Percentiles rank a stretch among this genome's conserved stretches.
Evolutionary conservation across 1,140 invertebrate genomes (phyloP).

Genomic region (Amphibalanus amphitrite): DNA sequence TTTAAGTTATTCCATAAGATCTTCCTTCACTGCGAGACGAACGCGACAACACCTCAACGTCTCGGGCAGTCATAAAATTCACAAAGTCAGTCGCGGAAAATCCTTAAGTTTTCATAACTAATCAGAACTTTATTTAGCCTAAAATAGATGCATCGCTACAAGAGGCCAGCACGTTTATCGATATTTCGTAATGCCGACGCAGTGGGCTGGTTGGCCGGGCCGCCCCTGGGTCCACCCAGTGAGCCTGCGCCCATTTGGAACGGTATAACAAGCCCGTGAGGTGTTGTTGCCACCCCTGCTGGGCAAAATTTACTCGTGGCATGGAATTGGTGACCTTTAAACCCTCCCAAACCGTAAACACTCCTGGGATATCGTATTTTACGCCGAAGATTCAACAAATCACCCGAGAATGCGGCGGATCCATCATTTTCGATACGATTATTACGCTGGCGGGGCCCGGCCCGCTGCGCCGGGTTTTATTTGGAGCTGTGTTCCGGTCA

Average conservation of each 20-base stretch:
- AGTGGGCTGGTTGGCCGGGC: no score
- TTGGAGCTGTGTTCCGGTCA: neutral
- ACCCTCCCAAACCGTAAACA: neutral
- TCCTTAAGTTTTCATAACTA: no score
- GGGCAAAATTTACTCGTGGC: neutral
- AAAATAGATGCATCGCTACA: no score
- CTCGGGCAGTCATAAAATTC: no score
- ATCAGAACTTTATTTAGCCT: no score
- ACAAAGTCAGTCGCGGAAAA: no score
- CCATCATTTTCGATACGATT: neutral
- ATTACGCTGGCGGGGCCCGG: neutral
- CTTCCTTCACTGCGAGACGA: no score
- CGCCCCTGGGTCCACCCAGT: no score
- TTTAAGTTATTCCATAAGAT: no score
- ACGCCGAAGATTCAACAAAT: neutral
- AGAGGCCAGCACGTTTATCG: no score
- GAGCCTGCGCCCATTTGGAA: neutral
- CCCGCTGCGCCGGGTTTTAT: neutral
- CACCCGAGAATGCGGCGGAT: neutral
- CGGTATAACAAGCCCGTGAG: neutral
- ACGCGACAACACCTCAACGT: no score
- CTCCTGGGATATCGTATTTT: neutral
- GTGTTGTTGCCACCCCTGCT: neutral
- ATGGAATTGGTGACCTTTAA: neutral
- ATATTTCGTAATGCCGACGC: no score